Percentiles rank a stretch among this genome's conserved stretches.
phyloP scores from a whole-genome alignment of 2,888 invertebrate species.

The Odontocolon sp. region DNA sequence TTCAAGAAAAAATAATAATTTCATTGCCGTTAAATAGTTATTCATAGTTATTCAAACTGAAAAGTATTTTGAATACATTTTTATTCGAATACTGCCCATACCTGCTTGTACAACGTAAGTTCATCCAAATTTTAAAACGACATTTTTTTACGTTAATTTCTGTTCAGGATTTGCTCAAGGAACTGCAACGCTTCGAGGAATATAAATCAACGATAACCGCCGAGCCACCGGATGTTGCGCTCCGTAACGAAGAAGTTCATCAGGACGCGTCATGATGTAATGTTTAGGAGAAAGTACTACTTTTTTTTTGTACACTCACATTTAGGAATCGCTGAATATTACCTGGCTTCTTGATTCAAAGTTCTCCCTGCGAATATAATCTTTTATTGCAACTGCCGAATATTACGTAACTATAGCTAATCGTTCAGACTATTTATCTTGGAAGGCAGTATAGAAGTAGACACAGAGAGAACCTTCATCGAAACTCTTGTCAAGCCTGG shows the following conservation, averaged over 20 bases:
- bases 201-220: slow-evolving; percentile 56
- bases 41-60: neutral
- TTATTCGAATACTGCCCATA: no score
- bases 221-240: slow-evolving; percentile 34
- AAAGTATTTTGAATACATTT: no score
- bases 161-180: slow-evolving; percentile 79
- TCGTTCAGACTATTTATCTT: slow-evolving; percentile 6
- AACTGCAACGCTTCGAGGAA: slow-evolving; percentile 75
- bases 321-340: slow-evolving; percentile 28
- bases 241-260: slow-evolving; percentile 16
- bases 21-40: no score
- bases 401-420: slow-evolving; percentile 9
- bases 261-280: slow-evolving; percentile 31
- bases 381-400: slow-evolving; percentile 41
- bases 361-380: slow-evolving; percentile 14
- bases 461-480: neutral
- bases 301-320: slow-evolving; percentile 16
- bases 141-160: neutral
- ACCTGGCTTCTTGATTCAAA: slow-evolving; percentile 18
- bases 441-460: neutral
- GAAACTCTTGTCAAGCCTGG: neutral
- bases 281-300: slow-evolving; percentile 11
- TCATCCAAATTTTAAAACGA: neutral
- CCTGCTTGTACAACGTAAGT: no score
- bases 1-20: no score